Evolutionary conservation across 2,888 invertebrate species (phyloP), one percentile per base, ranked within the genome.

Genomic region (Candidula unifasciata): DNA sequence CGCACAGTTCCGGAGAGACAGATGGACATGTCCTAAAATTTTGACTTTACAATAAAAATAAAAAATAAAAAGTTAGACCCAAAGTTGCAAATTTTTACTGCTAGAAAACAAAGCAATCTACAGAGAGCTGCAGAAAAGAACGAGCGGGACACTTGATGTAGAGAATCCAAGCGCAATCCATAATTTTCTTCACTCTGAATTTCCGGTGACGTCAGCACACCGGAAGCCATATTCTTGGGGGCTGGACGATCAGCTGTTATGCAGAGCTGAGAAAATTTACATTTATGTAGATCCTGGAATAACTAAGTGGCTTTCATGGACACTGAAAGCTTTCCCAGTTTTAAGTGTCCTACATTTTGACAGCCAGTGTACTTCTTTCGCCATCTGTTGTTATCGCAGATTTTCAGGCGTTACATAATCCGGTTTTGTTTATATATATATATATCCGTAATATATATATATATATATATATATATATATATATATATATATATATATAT

Each of bases 131-230:
- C 16, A 33, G 33, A 3, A 35, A 30, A 13, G 35, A 13, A 18
- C 16, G 16, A 18, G 33, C 33, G 2, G 21, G 33, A 33, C 18
- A 33, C 69, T 13, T 21, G 33, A 66, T 1, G 30, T 2, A 69
- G 33, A 33, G 33, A 69, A 35, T 69, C 33, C 35, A 33, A 69
- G 33, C 35, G 35, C 69, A 30, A 33, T 69, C 69, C 33, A 33
- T 69, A 69, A 69, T 69, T 69, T 69, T 35, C 69, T 35, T 21
- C 24, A 35, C 69, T 35, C 69, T 33, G 33, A 35, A 69, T 35
- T 69, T 69, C 69, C 69, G 33, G 69, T 69, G 69, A 69, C 69
- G 69, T 69, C 69, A 35, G 33, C 21, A 18, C 33, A 69, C 33
- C 33, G 69, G 69, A 69, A 69, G 69, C 69, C 33, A 69, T 69